Evolutionary conservation across 2,888 invertebrate species (phyloP).

Genomic region (Pristionchus maxplancki): DNA sequence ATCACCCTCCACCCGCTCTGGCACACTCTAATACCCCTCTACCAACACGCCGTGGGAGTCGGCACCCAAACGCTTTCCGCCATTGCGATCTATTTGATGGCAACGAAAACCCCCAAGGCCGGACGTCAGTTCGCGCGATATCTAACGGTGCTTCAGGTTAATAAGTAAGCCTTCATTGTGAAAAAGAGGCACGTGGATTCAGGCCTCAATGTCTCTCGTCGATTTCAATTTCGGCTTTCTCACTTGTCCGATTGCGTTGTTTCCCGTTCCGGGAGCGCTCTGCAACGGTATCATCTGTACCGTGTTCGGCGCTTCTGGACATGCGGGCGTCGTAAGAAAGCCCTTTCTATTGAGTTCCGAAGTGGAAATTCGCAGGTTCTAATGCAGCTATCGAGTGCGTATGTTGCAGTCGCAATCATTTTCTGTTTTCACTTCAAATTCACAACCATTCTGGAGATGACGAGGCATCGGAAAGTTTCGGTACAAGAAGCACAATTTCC

Average conservation of each 20-base stretch:
- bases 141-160: background rate
- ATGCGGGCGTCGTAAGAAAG: background rate
- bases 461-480: background rate
- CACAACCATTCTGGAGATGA: background rate
- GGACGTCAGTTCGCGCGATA: background rate
- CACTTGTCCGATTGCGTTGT: background rate
- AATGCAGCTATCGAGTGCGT: background rate
- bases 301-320: background rate
- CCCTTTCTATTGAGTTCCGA: too few relatives aligned
- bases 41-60: background rate
- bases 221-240: background rate
- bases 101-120: background rate
- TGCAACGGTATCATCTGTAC: background rate
- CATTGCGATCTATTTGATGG: background rate
- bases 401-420: background rate
- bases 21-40: background rate
- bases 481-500: background rate
- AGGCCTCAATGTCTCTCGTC: background rate
- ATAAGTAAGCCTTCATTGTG: background rate
- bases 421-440: slow-evolving; percentile 10
- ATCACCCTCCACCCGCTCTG: background rate
- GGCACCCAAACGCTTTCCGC: background rate
- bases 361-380: background rate
- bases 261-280: background rate
- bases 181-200: background rate